Conservation (phyloP, 2,888 invertebrate species). For the Tridacna crocea region DNA sequence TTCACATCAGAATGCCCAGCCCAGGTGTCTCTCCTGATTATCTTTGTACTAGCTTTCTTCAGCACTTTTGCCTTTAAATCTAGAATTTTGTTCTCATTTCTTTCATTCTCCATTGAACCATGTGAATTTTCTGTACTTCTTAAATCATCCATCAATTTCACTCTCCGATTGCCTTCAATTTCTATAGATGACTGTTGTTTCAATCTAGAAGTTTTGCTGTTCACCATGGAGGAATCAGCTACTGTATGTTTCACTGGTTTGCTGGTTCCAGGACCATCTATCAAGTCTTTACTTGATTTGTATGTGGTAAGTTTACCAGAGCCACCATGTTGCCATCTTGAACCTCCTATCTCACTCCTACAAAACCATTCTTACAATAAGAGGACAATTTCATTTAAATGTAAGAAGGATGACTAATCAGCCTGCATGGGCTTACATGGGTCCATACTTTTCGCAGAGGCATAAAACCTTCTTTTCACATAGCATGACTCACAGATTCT, state of each 20-base stretch:
- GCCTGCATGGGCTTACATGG: too few species aligned
- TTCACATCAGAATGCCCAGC: constrained; percentile 12
- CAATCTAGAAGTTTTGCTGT: not conserved
- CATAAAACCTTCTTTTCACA: too few species aligned
- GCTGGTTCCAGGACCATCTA: constrained; percentile 30
- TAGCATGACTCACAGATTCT: too few species aligned
- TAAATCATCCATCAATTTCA: constrained; percentile 6
- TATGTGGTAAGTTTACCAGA: constrained; percentile 73
- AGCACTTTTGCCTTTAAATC: constrained; percentile 69
- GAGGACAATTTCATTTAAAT: not conserved
- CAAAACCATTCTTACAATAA: not conserved
- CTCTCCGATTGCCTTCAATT: not conserved
- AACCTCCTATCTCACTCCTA: constrained; percentile 75
- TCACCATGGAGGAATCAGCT: not conserved
- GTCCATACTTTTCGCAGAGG: too few species aligned
- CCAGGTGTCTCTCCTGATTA: constrained; percentile 65
- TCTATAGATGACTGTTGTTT: not conserved
- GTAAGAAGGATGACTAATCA: not conserved
- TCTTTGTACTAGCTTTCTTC: constrained; percentile 68
- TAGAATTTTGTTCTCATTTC: constrained; percentile 40
- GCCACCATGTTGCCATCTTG: constrained; percentile 77
- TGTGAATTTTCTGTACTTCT: not conserved
- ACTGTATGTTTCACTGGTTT: not conserved
- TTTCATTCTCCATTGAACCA: not conserved
- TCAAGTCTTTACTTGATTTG: constrained; percentile 66